These are phyloP conservation scores for Drosophila melanocephala DNA, from an alignment of 2,888 invertebrate species.

Conservation along the genomic window DNA sequence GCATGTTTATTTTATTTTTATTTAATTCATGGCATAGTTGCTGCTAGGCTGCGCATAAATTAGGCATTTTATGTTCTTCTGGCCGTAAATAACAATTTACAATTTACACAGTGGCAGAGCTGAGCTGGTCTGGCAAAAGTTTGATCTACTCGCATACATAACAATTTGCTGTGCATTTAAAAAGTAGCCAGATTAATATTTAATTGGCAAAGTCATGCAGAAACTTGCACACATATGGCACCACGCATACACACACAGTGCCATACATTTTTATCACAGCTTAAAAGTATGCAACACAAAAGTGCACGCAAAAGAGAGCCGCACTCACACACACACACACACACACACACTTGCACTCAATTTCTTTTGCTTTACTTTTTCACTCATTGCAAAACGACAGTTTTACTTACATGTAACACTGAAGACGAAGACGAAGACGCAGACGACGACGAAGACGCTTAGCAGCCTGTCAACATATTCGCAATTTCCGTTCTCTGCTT, in stretches of 20 bases:
- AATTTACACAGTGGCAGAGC: slow-evolving; percentile 18
- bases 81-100: slow-evolving; percentile 53
- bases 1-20: slow-evolving; percentile 63
- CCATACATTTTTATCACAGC: slow-evolving; percentile 37
- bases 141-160: slow-evolving; percentile 49
- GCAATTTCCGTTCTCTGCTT: slow-evolving; percentile 78
- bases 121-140: slow-evolving; percentile 26
- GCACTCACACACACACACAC: slow-evolving; percentile 15
- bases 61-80: slow-evolving; percentile 37
- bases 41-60: slow-evolving; percentile 36
- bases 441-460: background rate
- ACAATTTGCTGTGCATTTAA: slow-evolving; percentile 57
- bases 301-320: slow-evolving; percentile 17
- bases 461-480: slow-evolving; percentile 58
- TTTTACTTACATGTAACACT: slow-evolving; percentile 66
- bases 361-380: slow-evolving; percentile 12
- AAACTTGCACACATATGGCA: slow-evolving; percentile 54
- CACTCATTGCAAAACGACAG: slow-evolving; percentile 38
- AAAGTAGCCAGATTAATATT: slow-evolving; percentile 58
- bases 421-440: slow-evolving; percentile 13
- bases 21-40: slow-evolving; percentile 69
- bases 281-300: slow-evolving; percentile 65
- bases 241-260: background rate
- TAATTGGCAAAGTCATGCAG: slow-evolving; percentile 30
- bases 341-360: slow-evolving; percentile 2